phyloP scores from a whole-genome alignment of 2,888 invertebrate species.

The Nymphalis urticae region DNA sequence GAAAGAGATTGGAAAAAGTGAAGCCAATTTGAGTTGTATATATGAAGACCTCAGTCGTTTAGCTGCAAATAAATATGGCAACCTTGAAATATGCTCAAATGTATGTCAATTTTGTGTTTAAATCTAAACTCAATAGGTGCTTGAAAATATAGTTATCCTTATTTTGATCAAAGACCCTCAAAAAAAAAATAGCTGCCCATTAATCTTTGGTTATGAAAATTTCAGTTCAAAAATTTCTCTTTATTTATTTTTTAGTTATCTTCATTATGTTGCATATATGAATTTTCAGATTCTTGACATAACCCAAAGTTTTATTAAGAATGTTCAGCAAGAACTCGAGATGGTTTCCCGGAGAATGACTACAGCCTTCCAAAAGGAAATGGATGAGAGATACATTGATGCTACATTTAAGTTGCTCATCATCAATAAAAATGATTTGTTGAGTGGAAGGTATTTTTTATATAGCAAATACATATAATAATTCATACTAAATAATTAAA shows the following conservation, averaged over 20 bases:
- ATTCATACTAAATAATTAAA: background rate
- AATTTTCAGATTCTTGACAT: conserved; percentile 54
- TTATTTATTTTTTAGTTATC: too few species aligned
- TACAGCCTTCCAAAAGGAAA: conserved; percentile 66
- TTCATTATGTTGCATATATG: background rate
- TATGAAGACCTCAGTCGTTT: conserved; percentile 58
- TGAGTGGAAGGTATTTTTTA: conserved; percentile 56
- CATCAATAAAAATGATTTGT: conserved; percentile 49
- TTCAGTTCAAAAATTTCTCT: background rate
- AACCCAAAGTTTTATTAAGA: conserved; percentile 45
- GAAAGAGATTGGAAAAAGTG: conserved; percentile 37
- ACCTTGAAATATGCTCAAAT: conserved; percentile 49
- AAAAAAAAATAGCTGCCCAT: too few species aligned
- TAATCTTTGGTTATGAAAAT: background rate
- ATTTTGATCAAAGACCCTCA: too few species aligned
- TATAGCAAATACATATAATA: background rate
- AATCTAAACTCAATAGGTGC: too few species aligned
- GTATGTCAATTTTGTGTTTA: conserved; percentile 46
- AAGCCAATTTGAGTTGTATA: conserved; percentile 46
- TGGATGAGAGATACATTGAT: conserved; percentile 71
- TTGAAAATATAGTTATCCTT: too few species aligned
- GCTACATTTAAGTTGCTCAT: conserved; percentile 45
- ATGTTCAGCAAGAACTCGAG: conserved; percentile 52
- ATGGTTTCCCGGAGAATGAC: conserved; percentile 54
- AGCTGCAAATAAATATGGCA: conserved; percentile 40